Percentiles rank a stretch among this genome's conserved stretches.
Evolutionary conservation across 2,888 invertebrate species (phyloP).

Genomic region (Acleris sparsana): DNA sequence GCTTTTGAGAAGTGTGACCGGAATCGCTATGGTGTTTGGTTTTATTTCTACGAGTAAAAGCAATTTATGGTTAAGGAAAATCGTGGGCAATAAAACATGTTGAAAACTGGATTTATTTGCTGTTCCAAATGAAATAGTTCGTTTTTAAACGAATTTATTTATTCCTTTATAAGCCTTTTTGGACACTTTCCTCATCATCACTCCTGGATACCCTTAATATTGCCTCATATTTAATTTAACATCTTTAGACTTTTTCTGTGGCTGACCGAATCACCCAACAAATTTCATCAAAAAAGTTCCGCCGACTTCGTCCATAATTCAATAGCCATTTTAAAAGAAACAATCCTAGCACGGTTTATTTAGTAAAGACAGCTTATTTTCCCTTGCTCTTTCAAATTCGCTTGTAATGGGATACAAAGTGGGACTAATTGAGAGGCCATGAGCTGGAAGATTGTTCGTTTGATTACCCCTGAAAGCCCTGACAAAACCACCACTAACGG

Average conservation of each 20-base stretch:
- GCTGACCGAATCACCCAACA: slow-evolving; percentile 10
- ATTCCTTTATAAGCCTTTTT: too few species aligned
- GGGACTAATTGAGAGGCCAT: slow-evolving; percentile 55
- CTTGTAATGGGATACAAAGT: slow-evolving; percentile 59
- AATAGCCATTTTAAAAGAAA: slow-evolving; percentile 24
- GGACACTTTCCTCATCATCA: too few species aligned
- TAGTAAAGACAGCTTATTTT: slow-evolving; percentile 33
- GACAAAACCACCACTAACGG: slow-evolving; percentile 28
- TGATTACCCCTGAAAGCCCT: slow-evolving; percentile 57
- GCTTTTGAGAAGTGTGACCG: not conserved
- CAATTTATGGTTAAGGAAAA: too few species aligned
- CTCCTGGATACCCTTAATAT: too few species aligned
- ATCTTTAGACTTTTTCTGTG: not conserved
- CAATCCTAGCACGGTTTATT: slow-evolving; percentile 18
- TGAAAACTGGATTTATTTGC: too few species aligned
- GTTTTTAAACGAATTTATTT: too few species aligned
- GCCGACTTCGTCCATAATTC: slow-evolving; percentile 14
- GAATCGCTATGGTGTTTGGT: not conserved
- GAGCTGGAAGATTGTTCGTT: slow-evolving; percentile 60
- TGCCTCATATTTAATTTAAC: too few species aligned
- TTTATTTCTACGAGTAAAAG: not conserved
- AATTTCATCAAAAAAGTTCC: slow-evolving; percentile 25
- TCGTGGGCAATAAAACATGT: too few species aligned
- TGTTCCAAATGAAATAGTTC: too few species aligned
- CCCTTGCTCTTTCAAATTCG: slow-evolving; percentile 51